Conservation (phyloP, 2,113 vertebrate species). For the Cyprinodon brontotheroides region DNA sequence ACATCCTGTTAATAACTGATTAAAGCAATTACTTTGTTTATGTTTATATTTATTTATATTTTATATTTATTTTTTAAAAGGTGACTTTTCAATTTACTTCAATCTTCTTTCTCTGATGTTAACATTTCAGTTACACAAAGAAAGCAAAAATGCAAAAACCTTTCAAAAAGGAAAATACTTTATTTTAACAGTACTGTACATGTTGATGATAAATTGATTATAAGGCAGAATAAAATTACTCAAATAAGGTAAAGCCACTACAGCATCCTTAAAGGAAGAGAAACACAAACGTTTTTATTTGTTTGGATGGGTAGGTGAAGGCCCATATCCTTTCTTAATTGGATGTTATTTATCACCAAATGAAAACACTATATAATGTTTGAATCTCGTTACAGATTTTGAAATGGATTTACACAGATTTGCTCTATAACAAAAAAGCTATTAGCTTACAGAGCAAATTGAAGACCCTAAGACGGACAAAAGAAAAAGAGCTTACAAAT, state of each 20-base stretch:
- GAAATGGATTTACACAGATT: constrained; percentile 32
- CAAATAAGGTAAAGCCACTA: neutral
- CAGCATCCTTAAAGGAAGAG: neutral
- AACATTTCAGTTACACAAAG: neutral
- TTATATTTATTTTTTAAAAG: neutral
- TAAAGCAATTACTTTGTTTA: no score
- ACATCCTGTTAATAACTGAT: no score
- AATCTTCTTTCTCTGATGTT: neutral
- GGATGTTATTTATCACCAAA: constrained; percentile 14
- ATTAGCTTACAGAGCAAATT: constrained; percentile 8
- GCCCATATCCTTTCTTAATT: constrained; percentile 18
- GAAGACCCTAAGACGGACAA: neutral
- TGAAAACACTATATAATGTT: constrained; percentile 3
- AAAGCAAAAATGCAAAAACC: neutral
- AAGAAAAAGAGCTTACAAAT: constrained; percentile 21
- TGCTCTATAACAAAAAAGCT: constrained; percentile 10
- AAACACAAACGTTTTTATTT: constrained; percentile 1
- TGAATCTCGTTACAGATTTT: constrained; percentile 22
- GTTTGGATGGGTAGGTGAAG: neutral
- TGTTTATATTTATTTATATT: no score
- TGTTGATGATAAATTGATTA: neutral
- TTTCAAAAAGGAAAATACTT: neutral
- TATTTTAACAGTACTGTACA: neutral
- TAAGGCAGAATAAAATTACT: neutral
- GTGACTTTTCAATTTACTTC: neutral